These are phyloP conservation scores for Colistium nudipinnis DNA, from an alignment of 2,113 vertebrate species.

Conservation along the genomic window DNA sequence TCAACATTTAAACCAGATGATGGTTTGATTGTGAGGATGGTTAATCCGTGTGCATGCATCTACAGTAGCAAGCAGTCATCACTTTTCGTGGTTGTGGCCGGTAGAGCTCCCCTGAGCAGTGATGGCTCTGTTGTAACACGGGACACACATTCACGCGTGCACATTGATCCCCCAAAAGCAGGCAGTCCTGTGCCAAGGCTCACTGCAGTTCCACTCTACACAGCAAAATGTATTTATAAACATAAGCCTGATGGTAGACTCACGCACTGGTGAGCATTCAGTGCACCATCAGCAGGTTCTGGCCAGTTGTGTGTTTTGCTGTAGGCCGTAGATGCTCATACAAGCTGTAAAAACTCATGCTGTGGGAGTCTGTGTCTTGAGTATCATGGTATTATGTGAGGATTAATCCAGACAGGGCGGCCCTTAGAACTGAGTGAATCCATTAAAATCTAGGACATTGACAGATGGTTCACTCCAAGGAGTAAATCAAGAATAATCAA, in stretches of 20 bases:
- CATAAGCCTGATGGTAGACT: constrained; percentile 68
- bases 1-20: background rate
- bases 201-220: constrained; percentile 76
- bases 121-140: constrained; percentile 27
- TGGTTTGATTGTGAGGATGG: too few relatives aligned
- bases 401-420: background rate
- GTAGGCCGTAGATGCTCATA: constrained; percentile 42
- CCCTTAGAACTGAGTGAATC: background rate
- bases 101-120: constrained; percentile 6
- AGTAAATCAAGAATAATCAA: background rate
- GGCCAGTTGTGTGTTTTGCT: constrained; percentile 71
- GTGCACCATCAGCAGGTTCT: constrained; percentile 78
- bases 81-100: constrained; percentile 31
- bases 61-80: constrained; percentile 16
- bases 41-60: background rate
- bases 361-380: constrained; percentile 21
- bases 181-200: constrained; percentile 65
- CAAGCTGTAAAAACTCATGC: constrained; percentile 2
- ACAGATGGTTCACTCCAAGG: background rate
- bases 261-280: constrained; percentile 24
- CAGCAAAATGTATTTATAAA: constrained; percentile 86
- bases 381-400: background rate
- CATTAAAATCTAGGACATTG: background rate
- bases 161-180: constrained; percentile 62
- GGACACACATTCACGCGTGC: constrained; percentile 29